Evolutionary conservation across 2,113 vertebrate genomes (phyloP), one percentile per base, ranked within the genome.

Genomic region (Bubalus kerabau): DNA sequence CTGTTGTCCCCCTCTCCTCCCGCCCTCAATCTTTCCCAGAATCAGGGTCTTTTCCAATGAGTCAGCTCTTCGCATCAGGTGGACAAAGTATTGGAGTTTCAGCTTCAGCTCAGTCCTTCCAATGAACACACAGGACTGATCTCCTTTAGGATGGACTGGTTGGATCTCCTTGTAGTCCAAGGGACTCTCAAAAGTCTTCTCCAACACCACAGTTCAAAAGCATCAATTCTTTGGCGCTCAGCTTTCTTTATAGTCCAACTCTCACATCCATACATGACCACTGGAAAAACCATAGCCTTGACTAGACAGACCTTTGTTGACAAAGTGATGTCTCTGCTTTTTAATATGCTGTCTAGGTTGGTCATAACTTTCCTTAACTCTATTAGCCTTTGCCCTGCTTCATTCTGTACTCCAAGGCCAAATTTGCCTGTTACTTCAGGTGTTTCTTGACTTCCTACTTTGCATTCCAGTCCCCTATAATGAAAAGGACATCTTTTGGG

Each of bases 401-500:
- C 30, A 8, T 64, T 64, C 14, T 64, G 14, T 32, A 64, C 30
- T 32, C 30, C 30, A 64, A 32, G 6, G 60, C 60, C 30, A 64
- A 64, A 32, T 64, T 32, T 64, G 6, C 30, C 14, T 64, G 14
- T 64, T 62, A 62, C 60, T 62, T 14, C 15, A 32, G 14, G 28
- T 62, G 28, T 32, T 62, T 62, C 60, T 62, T 62, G 14, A 32
- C 30, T 32, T 62, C 14, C 28, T 32, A 62, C 6, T 62, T 62
- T 62, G 28, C 28, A 32, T 62, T 62, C 60, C 60, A 32, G 60
- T 62, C 13, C 60, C 14, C 3, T 62, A 32, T 62, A 32, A 32
- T 62, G 28, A 62, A 62, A 62, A 62, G 1, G 6, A 32, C 28
- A 62, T 7, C 13, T 62, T 62, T 62, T 7, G 0, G 0, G 6